These are phyloP conservation scores for Hemicrepidius hirtus DNA, from an alignment of 2,888 invertebrate species.

Conservation along the genomic window DNA sequence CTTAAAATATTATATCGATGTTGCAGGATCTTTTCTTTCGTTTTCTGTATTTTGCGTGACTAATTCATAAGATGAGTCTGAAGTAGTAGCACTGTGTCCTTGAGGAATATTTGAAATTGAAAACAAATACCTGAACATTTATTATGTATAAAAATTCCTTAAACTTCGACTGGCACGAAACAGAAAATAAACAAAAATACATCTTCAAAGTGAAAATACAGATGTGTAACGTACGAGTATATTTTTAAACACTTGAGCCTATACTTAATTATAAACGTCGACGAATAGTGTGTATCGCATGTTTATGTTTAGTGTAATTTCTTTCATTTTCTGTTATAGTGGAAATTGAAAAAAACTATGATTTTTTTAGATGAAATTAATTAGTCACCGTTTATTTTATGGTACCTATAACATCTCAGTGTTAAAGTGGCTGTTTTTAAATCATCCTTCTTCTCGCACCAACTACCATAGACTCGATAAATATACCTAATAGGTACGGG, in stretches of 20 bases:
- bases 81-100: too few species aligned
- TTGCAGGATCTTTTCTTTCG: too few species aligned
- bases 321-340: background rate
- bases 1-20: too few species aligned
- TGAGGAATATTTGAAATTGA: background rate
- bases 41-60: too few species aligned
- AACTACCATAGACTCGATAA: too few species aligned
- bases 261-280: slow-evolving; percentile 16
- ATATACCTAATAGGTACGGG: too few species aligned
- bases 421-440: too few species aligned
- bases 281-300: slow-evolving; percentile 1
- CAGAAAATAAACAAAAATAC: slow-evolving; percentile 22
- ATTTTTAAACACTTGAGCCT: slow-evolving; percentile 10
- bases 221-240: slow-evolving; percentile 3
- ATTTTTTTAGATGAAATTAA: too few species aligned
- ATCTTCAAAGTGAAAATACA: slow-evolving; percentile 21
- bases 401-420: too few species aligned
- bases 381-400: too few species aligned
- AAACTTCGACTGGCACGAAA: background rate
- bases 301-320: background rate
- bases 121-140: background rate
- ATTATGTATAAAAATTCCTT: slow-evolving; percentile 10
- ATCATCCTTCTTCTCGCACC: too few species aligned
- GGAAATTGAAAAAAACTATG: too few species aligned
- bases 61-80: background rate